phyloP scores from a whole-genome alignment of 2,797 vertebrate species.

The Helicolenus hilgendorfi region DNA sequence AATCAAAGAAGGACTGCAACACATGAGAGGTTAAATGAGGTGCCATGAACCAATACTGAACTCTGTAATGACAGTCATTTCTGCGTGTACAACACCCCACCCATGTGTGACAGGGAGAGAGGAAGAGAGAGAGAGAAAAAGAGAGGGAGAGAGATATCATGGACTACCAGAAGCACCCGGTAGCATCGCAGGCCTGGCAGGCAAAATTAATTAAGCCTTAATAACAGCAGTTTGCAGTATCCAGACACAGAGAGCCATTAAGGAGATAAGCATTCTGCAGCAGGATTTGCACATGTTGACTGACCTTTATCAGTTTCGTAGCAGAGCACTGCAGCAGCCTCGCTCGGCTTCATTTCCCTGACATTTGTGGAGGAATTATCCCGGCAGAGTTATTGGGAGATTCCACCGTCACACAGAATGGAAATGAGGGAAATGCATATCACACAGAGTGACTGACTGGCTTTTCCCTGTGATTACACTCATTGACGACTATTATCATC shows the following conservation, averaged over 20 bases:
- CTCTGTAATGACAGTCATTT: slow-evolving; percentile 18
- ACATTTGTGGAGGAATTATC: slow-evolving; percentile 52
- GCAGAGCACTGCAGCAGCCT: slow-evolving; percentile 57
- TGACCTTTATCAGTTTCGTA: slow-evolving; percentile 74
- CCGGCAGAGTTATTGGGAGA: slow-evolving; percentile 27
- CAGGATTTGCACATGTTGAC: slow-evolving; percentile 65
- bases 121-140: slow-evolving; percentile 8
- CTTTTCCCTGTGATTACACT: slow-evolving; percentile 21
- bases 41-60: slow-evolving; percentile 4
- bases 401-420: slow-evolving; percentile 21
- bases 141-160: slow-evolving; percentile 26
- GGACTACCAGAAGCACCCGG: slow-evolving; percentile 25
- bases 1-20: neutral
- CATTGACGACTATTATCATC: slow-evolving; percentile 28
- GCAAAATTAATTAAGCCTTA: slow-evolving; percentile 70
- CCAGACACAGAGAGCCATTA: slow-evolving; percentile 62
- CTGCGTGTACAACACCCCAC: slow-evolving; percentile 1
- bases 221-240: slow-evolving; percentile 43
- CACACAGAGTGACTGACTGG: slow-evolving; percentile 8
- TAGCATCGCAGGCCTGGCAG: slow-evolving; percentile 26
- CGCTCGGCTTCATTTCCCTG: slow-evolving; percentile 42
- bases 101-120: neutral
- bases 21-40: slow-evolving; percentile 17
- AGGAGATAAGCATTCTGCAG: slow-evolving; percentile 71
- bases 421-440: slow-evolving; percentile 36